Base-by-base conservation (phyloP, 2,797 vertebrate species). In the Potorous gilbertii region DNA sequence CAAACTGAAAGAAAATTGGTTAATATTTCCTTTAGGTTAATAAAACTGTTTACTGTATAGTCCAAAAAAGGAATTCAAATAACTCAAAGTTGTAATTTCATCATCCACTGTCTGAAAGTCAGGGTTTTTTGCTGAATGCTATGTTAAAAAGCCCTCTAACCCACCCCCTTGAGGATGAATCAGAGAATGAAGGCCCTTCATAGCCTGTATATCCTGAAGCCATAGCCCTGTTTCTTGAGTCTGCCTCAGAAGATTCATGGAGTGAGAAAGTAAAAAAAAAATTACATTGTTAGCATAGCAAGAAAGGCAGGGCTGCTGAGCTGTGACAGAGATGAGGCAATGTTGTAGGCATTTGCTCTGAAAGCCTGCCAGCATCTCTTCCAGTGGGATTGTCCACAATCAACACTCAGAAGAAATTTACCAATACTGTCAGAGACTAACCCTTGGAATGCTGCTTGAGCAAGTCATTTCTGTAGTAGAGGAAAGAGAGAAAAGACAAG, bases 21-120 rank as follows among this genome's bases (percentile, higher is more conserved):
- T n/a, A 40, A 40, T 40, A 74, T 74, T 74, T 74, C n/a, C 62
- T 74, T 21, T 40, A 40, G 14, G 62, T 74, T 74, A 74, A 74
- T 74, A 74, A 74, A n/a, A 74, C 34, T 18, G 6, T 59, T 66
- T n/a, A n/a, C 5, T 62, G 6, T 18, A 6, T 55, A 46, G 59
- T 56, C 21, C 40, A 94, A 94, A 94, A 62, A 90, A 94, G 92
- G n/a, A 52, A 27, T 90, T 96, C 59, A 95, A 93, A n/a, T 93
- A 54, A 91, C 3, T n/a, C 95, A 52, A 52, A 50, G 13, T 9
- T 94, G 1, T 87, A 55, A 55, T 94, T 92, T 96, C 66, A 95
- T 93, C 21, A 57, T 87, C 92, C n/a, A 40, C n/a, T n/a, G n/a
- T 74, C 34, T 74, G 34, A 74, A 74, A 74, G 34, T 74, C 62